A percentile compares a stretch with the other conserved stretches of the same genome.
phyloP scores from a whole-genome alignment of 2,113 vertebrate species.

The Ranitomeya imitator region DNA sequence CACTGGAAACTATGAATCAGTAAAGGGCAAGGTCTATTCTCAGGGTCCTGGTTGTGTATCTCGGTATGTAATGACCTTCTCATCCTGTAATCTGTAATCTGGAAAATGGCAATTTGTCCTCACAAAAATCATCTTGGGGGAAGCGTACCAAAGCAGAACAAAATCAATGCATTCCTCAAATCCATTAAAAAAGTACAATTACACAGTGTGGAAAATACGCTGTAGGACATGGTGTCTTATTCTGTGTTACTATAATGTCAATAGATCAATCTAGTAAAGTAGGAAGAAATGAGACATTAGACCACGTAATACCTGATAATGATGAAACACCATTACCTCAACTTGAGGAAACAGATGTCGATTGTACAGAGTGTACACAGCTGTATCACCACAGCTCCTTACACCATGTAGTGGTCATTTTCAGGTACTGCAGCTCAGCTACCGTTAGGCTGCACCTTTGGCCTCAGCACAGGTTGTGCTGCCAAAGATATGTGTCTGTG shows the following conservation, averaged over 20 bases:
- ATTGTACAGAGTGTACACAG: no score
- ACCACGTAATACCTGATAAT: no score
- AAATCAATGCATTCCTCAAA: neutral
- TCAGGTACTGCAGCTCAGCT: no score
- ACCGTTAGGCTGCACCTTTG: no score
- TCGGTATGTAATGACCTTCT: neutral
- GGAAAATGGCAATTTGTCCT: neutral
- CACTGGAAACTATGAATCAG: conserved; percentile 32
- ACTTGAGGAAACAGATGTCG: no score
- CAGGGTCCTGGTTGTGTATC: conserved; percentile 10
- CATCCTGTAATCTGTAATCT: conserved; percentile 15
- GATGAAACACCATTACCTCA: no score
- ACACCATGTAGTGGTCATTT: no score
- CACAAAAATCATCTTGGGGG: conserved; percentile 7
- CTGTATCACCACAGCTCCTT: no score
- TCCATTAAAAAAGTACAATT: neutral
- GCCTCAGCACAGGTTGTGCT: no score
- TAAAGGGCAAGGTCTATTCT: neutral
- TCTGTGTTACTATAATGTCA: neutral
- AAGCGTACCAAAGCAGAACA: conserved; percentile 13
- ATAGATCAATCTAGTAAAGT: neutral
- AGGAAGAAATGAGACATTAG: neutral
- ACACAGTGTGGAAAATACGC: neutral
- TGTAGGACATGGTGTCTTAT: neutral
- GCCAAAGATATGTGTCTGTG: no score